Base-by-base conservation (phyloP, 2,113 vertebrate species). In the Ceyx cyanopectus region DNA sequence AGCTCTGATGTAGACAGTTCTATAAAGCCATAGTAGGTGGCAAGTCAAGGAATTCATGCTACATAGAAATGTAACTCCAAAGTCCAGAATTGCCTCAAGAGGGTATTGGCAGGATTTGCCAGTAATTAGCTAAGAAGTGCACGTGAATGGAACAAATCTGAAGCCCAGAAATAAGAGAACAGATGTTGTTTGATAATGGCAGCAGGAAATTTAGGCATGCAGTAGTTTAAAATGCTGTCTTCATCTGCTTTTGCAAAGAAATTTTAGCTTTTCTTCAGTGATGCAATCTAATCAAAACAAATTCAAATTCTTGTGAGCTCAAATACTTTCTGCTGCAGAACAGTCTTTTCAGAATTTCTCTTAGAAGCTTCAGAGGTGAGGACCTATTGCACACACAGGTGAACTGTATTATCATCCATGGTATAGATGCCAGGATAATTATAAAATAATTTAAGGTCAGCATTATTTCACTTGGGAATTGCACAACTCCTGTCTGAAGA, bases 391-490 rank as follows among this genome's bases (percentile, higher is more conserved):
- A 58, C 40, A 68, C 72, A 76, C 58, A 82, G 81, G 85, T 89
- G 81, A 90, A 62, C 54, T 41, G 62, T 14, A 76, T 78, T 84
- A 68, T 48, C 34, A 68, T 85, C 57, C 78, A 74, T 72, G 58
- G 87, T 54, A 89, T 26, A n/a, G 24, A 79, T 37, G 40, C 58
- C 84, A 93, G 70, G 14, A 57, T 51, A 87, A 89, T 81, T 72
- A 73, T 17, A 81, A 84, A 92, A 87, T 72, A 87, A 92, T 73
- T 87, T 83, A 89, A 62, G 27, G n/a, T 4, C 46, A 85, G 12
- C 23, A 89, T 45, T 14, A 53, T 69, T 87, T 89, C 41, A 45
- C 17, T 68, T 79, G 27, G 9, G 32, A 81, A 58, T 20, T 58
- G 24, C 17, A 80, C 34, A 81, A 37, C 19, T 66, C 27, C 46